Evolutionary conservation across 1,140 invertebrate species (phyloP), one percentile per base, ranked within the genome.

Genomic region (Eueides isabella): DNA sequence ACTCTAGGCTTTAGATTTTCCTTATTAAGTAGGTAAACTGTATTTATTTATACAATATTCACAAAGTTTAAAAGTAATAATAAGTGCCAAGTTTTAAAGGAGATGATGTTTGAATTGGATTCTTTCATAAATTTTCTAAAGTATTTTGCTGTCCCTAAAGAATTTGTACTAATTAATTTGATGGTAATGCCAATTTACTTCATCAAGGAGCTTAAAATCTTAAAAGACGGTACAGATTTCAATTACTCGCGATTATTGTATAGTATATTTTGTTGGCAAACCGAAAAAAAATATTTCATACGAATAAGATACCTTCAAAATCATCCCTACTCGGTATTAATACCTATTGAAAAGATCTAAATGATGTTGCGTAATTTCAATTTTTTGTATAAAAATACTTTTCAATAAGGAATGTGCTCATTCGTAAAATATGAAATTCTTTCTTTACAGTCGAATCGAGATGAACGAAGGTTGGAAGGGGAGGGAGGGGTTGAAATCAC

Each of bases 381-480:
- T 78, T 78, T 72, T 69, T 72, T 69, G 26, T 78, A 72, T 75
- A 73, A 78, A 78, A 80, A 81, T 79, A 75, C 76, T 80, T 85
- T 85, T 82, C 80, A 83, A 79, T 82, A 81, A 85, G 74, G 79
- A 80, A 79, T 82, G 69, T 82, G 79, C 78, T 72, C 72, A 69
- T 78, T 81, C 71, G 79, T 79, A 74, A 90, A 91, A 87, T 85
- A 88, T 88, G 83, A 90, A 86, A 87, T 88, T 85, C 77, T 87
- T 91, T 88, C 69, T 67, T 85, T 81, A 85, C 83, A 88, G 88
- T 89, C 83, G 88, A 90, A 87, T 84, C 80, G 85, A 85, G 89
- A 90, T 88, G 85, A 78, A 80, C 86, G 87, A 87, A 65, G 71
- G 77, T 63, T 74, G 75, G 89, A 90, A 71, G 67, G 35, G 28